These are phyloP conservation scores for Thymallus thymallus DNA, from an alignment of 2,113 vertebrate species.

Conservation along the genomic window DNA sequence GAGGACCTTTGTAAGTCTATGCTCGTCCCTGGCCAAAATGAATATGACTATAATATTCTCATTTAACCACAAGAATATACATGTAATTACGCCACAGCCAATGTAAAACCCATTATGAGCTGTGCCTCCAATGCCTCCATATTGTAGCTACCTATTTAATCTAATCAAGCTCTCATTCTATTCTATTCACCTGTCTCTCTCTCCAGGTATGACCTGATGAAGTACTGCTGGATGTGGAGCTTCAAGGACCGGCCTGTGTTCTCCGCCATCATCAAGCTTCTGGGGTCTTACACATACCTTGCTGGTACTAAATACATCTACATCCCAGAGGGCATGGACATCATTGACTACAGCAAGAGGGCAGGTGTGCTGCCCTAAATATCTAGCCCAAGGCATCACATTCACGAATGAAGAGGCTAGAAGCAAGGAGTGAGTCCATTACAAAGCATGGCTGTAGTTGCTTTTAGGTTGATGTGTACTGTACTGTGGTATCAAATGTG, in stretches of 20 bases:
- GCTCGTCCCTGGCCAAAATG: not conserved
- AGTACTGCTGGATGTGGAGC: slow-evolving; percentile 74
- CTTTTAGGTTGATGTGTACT: too few species aligned
- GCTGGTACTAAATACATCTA: slow-evolving; percentile 42
- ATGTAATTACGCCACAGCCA: too few species aligned
- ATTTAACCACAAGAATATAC: too few species aligned
- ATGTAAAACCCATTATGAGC: not conserved
- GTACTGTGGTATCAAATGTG: too few species aligned
- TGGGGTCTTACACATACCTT: slow-evolving; percentile 55
- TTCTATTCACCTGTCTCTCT: too few species aligned
- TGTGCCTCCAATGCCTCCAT: not conserved
- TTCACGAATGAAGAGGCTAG: too few species aligned
- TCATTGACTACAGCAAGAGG: slow-evolving; percentile 55
- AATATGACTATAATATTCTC: not conserved
- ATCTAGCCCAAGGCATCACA: too few species aligned
- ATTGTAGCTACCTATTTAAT: not conserved
- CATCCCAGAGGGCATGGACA: slow-evolving; percentile 41
- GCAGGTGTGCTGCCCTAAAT: slow-evolving; percentile 51
- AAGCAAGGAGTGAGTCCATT: too few species aligned
- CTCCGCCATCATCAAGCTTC: slow-evolving; percentile 63
- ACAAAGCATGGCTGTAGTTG: too few species aligned
- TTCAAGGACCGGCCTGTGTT: slow-evolving; percentile 65
- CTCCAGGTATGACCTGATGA: slow-evolving; percentile 71
- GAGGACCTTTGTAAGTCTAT: slow-evolving; percentile 58
- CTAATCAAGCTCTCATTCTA: too few species aligned